Evolutionary conservation across 2,113 vertebrate species (phyloP).

Genomic region (Rostratula benghalensis): DNA sequence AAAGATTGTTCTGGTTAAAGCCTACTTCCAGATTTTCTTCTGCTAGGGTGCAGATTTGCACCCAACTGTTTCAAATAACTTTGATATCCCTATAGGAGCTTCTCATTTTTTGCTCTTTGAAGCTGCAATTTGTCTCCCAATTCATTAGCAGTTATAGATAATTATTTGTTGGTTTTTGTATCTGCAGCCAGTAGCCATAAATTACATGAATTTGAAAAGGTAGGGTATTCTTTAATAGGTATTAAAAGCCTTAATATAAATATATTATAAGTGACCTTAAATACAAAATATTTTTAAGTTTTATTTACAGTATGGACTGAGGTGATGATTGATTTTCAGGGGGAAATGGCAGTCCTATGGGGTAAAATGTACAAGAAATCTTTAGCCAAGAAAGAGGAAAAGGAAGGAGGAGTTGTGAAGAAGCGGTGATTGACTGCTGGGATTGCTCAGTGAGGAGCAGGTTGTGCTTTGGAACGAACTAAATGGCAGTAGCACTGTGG

Average conservation of each 20-base stretch:
- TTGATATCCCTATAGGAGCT: neutral
- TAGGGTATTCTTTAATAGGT: neutral
- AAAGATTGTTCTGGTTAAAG: neutral
- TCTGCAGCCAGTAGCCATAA: neutral
- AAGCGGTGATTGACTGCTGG: neutral
- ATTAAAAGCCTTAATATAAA: neutral
- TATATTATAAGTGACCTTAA: neutral
- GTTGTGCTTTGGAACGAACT: neutral
- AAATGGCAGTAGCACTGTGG: neutral
- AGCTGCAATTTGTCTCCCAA: neutral
- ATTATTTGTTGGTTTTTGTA: neutral
- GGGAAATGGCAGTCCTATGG: neutral
- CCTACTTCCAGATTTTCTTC: neutral
- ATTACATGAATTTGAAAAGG: neutral
- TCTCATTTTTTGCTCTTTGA: neutral
- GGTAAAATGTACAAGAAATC: neutral
- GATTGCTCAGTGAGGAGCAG: neutral
- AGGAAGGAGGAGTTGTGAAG: neutral
- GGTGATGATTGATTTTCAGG: neutral
- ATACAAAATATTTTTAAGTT: neutral
- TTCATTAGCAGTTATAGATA: neutral
- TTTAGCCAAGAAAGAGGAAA: neutral
- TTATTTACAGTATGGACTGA: neutral
- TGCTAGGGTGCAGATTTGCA: neutral
- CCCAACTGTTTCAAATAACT: neutral